Evolutionary conservation across 2,888 invertebrate species (phyloP), one percentile per base, ranked within the genome.

Genomic region (Agrotis ipsilon): DNA sequence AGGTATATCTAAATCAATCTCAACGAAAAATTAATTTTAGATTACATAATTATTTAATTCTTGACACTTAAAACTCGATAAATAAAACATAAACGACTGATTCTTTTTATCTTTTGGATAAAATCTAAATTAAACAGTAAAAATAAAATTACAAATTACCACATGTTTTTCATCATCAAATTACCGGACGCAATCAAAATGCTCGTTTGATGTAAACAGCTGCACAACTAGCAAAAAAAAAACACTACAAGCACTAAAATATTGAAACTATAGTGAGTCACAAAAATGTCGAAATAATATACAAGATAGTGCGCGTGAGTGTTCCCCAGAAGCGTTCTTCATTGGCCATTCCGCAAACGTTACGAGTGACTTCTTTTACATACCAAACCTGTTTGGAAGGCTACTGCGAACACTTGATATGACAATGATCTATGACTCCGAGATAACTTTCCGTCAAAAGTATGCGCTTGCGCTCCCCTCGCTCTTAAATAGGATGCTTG

Each of bases 321-420:
- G 72, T 65, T 82, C 80, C 65, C 64, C 68, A 76, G 74, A 84
- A 84, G 73, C 64, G 75, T 86, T 81, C 75, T 78, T 87, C 88
- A 88, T 92, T 89, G 89, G 87, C 81, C 88, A 91, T 90, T 90
- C 88, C 81, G 84, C 82, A 83, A 87, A 82, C 78, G 85, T 86
- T 85, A 83, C 55, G 61, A 75, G 67, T 66, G 66, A 83, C 84
- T 87, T 82, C 86, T 88, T 39, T 86, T 84, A 78, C 80, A 84
- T 87, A 84, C 80, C 80, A 88, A 94, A 94, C 94, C 86, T 72
- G 93, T 93, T 91, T 83, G 71, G 75, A 81, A 72, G 77, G 92
- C 93, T 94, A 94, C 94, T 85, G 90, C 90, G 93, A 93, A 93
- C 88, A 88, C 87, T 83, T 91, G 57, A 91, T 88, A 79, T 87